Conservation (phyloP, 1,140 invertebrate genomes). For the Aradophagus sp. region DNA sequence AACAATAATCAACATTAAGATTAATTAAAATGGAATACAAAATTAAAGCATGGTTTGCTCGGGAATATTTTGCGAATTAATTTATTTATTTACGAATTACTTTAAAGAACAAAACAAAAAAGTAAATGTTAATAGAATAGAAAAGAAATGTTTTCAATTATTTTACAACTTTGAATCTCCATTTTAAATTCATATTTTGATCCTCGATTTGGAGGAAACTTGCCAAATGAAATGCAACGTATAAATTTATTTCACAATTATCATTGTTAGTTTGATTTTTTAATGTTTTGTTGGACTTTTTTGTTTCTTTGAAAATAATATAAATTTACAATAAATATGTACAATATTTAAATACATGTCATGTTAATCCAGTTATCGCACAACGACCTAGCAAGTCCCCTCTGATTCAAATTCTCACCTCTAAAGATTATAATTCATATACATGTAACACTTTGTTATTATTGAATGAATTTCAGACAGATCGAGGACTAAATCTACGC, state of each 20-base stretch:
- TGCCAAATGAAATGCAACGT: too few relatives aligned
- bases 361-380: slow-evolving; percentile 6
- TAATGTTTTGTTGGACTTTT: slow-evolving; percentile 2
- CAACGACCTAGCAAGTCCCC: slow-evolving; percentile 23
- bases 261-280: slow-evolving; percentile 18
- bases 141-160: too few relatives aligned
- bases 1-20: too few relatives aligned
- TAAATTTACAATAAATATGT: slow-evolving; percentile 13
- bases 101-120: too few relatives aligned
- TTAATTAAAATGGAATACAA: too few relatives aligned
- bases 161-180: too few relatives aligned
- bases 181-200: too few relatives aligned
- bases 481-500: slow-evolving; percentile 47
- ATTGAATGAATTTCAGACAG: slow-evolving; percentile 52
- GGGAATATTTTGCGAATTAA: too few relatives aligned
- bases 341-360: slow-evolving; percentile 11
- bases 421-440: slow-evolving; percentile 44
- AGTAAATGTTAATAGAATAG: too few relatives aligned
- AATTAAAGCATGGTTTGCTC: not conserved
- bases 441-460: slow-evolving; percentile 48
- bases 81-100: too few relatives aligned
- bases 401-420: slow-evolving; percentile 8
- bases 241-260: not conserved
- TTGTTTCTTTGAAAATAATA: not conserved
- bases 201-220: too few relatives aligned